Conservation (phyloP, 2,113 vertebrate species). For the Trachemys scripta region DNA sequence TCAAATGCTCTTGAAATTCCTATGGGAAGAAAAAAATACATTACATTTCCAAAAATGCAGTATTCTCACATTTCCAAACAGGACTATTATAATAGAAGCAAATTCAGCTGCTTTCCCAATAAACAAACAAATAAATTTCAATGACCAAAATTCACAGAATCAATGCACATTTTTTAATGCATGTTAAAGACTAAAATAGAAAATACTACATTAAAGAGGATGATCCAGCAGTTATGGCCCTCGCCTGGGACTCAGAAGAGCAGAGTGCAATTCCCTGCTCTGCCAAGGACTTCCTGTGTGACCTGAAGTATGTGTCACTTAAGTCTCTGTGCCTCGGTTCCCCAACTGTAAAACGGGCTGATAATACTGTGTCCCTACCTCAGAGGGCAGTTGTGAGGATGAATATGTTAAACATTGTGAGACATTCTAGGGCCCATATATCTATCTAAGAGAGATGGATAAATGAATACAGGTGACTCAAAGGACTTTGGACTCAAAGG, state of each 20-base stretch:
- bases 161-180: background rate
- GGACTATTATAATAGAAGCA: background rate
- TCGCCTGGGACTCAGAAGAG: background rate
- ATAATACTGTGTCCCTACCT: background rate
- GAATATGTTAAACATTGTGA: background rate
- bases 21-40: conserved; percentile 49
- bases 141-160: background rate
- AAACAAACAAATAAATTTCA: background rate
- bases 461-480: background rate
- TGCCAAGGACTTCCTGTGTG: background rate
- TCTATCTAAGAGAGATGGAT: background rate
- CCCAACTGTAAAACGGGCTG: background rate
- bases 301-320: background rate
- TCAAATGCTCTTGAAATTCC: conserved; percentile 96
- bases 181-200: background rate
- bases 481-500: background rate
- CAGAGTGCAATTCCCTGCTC: background rate
- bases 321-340: background rate
- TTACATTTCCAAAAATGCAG: background rate
- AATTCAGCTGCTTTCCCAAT: background rate
- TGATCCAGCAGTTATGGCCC: background rate
- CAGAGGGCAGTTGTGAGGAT: background rate
- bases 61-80: background rate
- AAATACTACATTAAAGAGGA: background rate
- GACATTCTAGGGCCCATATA: background rate